Conservation (phyloP, 2,113 vertebrate species). For the Embiotoca jacksoni region DNA sequence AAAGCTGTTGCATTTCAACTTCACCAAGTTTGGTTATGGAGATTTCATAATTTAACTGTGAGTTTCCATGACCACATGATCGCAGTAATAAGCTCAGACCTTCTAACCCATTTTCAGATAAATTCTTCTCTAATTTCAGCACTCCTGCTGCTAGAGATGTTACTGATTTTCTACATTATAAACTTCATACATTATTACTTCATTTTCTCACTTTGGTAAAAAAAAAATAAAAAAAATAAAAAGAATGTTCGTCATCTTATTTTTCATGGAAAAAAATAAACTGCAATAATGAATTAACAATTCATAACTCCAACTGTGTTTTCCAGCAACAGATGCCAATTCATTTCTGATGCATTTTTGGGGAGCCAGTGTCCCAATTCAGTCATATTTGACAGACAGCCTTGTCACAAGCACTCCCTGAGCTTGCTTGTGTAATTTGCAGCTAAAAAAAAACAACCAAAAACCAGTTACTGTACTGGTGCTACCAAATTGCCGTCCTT, state of each 20-base stretch:
- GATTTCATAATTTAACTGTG: constrained; percentile 4
- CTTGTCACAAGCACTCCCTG: constrained; percentile 49
- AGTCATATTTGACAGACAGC: constrained; percentile 62
- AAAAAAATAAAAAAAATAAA: background rate
- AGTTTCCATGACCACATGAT: background rate
- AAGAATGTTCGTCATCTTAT: background rate
- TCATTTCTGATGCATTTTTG: constrained; percentile 40
- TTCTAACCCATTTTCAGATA: background rate
- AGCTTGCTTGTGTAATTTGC: constrained; percentile 43
- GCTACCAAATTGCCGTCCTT: constrained; percentile 22
- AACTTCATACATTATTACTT: background rate
- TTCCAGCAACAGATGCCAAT: constrained; percentile 44
- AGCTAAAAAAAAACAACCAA: constrained; percentile 36
- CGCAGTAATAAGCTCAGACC: constrained; percentile 4
- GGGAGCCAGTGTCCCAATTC: constrained; percentile 53
- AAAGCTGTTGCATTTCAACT: constrained; percentile 15
- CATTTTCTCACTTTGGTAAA: background rate
- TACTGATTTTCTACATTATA: background rate
- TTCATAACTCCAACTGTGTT: constrained; percentile 9
- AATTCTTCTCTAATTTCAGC: background rate
- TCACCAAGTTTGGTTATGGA: background rate
- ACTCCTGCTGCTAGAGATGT: background rate
- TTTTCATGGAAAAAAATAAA: constrained; percentile 6
- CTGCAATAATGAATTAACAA: background rate
- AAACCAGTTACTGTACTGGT: background rate